Conservation (phyloP, 1,140 invertebrate genomes). For the Eufriesea mexicana region DNA sequence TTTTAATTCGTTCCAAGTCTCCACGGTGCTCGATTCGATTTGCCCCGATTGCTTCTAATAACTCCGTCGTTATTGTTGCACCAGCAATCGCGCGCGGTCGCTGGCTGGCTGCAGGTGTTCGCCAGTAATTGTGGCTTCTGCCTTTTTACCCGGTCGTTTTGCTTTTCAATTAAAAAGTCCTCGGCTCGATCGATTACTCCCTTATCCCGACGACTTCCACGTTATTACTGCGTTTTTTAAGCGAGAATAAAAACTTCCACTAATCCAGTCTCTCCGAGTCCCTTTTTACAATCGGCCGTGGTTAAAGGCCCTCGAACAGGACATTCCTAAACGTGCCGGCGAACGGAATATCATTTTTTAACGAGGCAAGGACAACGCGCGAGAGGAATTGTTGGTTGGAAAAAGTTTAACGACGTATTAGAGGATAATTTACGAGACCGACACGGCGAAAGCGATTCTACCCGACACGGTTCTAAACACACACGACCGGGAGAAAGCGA, state of each 20-base stretch:
- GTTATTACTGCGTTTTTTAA: background rate
- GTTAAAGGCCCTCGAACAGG: no score
- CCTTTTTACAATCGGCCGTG: no score
- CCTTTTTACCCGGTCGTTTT: background rate
- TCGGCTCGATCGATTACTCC: background rate
- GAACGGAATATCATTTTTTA: no score
- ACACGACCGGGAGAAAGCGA: background rate
- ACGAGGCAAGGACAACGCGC: no score
- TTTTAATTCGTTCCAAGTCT: background rate
- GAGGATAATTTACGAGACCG: background rate
- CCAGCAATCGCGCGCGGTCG: background rate
- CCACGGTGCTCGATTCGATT: background rate
- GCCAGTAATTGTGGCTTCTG: background rate
- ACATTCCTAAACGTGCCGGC: no score
- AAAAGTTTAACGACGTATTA: no score
- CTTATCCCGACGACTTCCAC: background rate
- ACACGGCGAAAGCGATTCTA: background rate
- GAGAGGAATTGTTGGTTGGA: no score
- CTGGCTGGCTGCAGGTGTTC: background rate
- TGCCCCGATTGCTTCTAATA: slow-evolving; percentile 1
- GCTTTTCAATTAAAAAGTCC: slow-evolving; percentile 2
- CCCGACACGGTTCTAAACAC: background rate
- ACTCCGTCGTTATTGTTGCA: slow-evolving; percentile 2
- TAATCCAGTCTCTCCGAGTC: no score
- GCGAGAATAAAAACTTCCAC: no score